Evolutionary conservation across 2,888 invertebrate genomes (phyloP).

Genomic region (Cecidostiba fungosa): DNA sequence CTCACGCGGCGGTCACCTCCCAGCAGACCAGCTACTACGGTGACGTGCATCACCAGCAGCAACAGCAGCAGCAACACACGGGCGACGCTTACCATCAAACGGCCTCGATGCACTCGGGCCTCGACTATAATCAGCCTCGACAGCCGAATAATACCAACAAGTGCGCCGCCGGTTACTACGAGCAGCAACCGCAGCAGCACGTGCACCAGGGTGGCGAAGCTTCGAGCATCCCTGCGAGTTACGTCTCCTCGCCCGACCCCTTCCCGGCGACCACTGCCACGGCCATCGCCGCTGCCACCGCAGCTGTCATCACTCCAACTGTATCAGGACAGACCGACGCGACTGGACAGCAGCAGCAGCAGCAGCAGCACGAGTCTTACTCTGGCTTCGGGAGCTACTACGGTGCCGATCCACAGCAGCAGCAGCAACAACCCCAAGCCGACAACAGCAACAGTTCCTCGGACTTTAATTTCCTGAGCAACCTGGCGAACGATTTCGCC

Average conservation of each 20-base stretch:
- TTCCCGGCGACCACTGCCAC: conserved; percentile 81
- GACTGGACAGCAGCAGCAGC: conserved; percentile 71
- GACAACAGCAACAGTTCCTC: conserved; percentile 96
- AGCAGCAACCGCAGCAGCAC: conserved; percentile 67
- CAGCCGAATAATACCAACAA: conserved; percentile 68
- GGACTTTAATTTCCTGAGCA: conserved; percentile 96
- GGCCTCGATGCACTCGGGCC: conserved; percentile 74
- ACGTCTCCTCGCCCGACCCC: conserved; percentile 80
- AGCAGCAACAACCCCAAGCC: conserved; percentile 81
- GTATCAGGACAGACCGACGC: conserved; percentile 62
- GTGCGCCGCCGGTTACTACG: conserved; percentile 76
- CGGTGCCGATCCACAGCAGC: conserved; percentile 78
- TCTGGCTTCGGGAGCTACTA: conserved; percentile 88
- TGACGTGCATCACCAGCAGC: conserved; percentile 72
- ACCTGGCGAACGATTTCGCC: conserved; percentile 94
- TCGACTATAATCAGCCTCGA: conserved; percentile 64
- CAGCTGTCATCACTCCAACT: conserved; percentile 84
- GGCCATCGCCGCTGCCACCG: conserved; percentile 80
- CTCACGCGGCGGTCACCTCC: conserved; percentile 79
- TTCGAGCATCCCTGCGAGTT: conserved; percentile 80
- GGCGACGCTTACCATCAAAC: conserved; percentile 76
- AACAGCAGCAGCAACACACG: conserved; percentile 76
- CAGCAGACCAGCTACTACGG: conserved; percentile 81
- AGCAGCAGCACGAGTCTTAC: conserved; percentile 79
- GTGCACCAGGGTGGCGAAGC: conserved; percentile 81